Evolutionary conservation across 1,140 invertebrate genomes (phyloP).

Genomic region (Dendroctonus valens): DNA sequence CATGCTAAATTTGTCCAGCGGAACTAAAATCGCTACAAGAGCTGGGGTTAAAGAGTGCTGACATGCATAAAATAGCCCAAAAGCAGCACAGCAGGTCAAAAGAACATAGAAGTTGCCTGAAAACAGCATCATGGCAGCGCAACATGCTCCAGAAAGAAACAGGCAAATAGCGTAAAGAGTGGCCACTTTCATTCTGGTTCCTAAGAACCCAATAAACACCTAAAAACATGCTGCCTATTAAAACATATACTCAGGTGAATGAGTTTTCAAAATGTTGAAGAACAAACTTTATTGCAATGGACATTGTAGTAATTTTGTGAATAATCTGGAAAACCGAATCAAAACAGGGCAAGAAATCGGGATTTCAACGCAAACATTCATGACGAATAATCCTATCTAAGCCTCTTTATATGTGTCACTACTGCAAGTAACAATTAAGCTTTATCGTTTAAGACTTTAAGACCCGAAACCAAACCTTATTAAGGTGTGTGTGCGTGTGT

Average conservation of each 20-base stretch:
- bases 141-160: slow-evolving; percentile 69
- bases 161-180: slow-evolving; percentile 78
- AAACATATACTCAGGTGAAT: neutral
- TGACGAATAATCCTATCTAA: no score
- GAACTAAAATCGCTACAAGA: slow-evolving; percentile 77
- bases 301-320: no score
- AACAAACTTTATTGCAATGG: no score
- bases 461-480: no score
- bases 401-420: no score
- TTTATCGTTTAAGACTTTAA: no score
- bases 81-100: slow-evolving; percentile 60
- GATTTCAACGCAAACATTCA: no score
- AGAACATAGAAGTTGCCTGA: slow-evolving; percentile 61
- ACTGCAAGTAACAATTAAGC: no score
- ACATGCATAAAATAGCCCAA: slow-evolving; percentile 83
- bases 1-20: slow-evolving; percentile 78
- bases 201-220: slow-evolving; percentile 83
- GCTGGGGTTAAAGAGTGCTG: slow-evolving; percentile 85
- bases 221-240: slow-evolving; percentile 47
- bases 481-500: no score
- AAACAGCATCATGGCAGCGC: slow-evolving; percentile 67
- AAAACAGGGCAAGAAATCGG: no score
- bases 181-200: slow-evolving; percentile 79
- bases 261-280: neutral
- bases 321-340: no score